phyloP scores from a whole-genome alignment of 2,113 vertebrate genomes.

The Smithornis capensis region DNA sequence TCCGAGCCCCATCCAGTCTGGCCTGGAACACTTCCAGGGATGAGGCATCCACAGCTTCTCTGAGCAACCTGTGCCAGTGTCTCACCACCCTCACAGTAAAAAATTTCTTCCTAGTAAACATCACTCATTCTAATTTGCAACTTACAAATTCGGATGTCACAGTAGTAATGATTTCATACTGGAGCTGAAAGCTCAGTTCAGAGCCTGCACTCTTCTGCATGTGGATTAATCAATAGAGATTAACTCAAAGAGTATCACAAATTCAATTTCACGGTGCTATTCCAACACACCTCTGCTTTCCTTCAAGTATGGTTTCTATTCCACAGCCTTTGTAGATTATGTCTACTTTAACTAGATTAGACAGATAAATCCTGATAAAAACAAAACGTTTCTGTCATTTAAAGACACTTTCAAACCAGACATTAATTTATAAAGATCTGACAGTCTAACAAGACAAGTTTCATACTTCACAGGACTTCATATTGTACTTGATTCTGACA shows the following conservation, averaged over 20 bases:
- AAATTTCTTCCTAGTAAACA: not conserved
- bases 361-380: not conserved
- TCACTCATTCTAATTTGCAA: not conserved
- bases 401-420: not conserved
- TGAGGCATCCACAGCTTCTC: not conserved
- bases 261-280: not conserved
- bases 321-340: not conserved
- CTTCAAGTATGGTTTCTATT: not conserved
- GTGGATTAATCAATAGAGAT: not conserved
- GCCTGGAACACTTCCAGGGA: not conserved
- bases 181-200: not conserved
- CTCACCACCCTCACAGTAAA: not conserved
- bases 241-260: not conserved
- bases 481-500: not conserved
- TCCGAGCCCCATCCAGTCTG: not conserved
- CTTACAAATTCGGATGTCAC: not conserved
- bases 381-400: not conserved
- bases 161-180: not conserved
- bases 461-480: not conserved
- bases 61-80: not conserved
- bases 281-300: not conserved
- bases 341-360: conserved; percentile 11
- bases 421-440: not conserved
- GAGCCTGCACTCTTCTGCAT: not conserved
- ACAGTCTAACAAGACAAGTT: not conserved